Evolutionary conservation across 2,113 vertebrate species (phyloP).

Genomic region (Gobio gobio): DNA sequence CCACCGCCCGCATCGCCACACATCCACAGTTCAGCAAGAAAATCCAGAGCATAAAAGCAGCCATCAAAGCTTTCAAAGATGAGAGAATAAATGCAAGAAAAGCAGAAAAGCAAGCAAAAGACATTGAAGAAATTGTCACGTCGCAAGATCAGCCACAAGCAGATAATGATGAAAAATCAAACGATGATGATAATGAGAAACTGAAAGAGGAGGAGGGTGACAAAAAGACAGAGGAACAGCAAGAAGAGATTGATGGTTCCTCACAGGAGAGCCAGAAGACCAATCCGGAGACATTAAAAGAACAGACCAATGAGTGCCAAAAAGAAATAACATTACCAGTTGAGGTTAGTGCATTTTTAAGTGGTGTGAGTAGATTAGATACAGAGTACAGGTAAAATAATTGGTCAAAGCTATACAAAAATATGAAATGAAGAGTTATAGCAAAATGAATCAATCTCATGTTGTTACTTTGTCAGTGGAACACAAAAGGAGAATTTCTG

Average conservation of each 20-base stretch:
- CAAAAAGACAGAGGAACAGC: not conserved
- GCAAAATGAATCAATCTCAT: not conserved
- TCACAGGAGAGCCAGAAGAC: constrained; percentile 6
- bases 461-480: not conserved
- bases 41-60: constrained; percentile 82
- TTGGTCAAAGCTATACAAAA: not conserved
- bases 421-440: not conserved
- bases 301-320: constrained; percentile 3
- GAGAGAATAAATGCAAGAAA: constrained; percentile 72
- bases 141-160: not conserved
- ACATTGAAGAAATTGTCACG: not conserved
- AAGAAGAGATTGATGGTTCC: not conserved
- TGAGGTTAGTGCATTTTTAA: constrained; percentile 36
- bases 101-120: constrained; percentile 52
- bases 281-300: constrained; percentile 25
- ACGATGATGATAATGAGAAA: not conserved
- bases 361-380: not conserved
- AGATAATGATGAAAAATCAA: not conserved
- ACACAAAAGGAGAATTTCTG: not conserved
- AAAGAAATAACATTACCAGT: not conserved
- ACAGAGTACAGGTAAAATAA: not conserved
- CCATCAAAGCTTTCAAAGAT: constrained; percentile 87
- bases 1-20: constrained; percentile 84
- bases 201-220: not conserved
- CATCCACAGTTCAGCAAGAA: constrained; percentile 86